A percentile compares a stretch with the other conserved stretches of the same genome.
Evolutionary conservation across 2,797 vertebrate species (phyloP).

Genomic region (Siniperca scherzeri): DNA sequence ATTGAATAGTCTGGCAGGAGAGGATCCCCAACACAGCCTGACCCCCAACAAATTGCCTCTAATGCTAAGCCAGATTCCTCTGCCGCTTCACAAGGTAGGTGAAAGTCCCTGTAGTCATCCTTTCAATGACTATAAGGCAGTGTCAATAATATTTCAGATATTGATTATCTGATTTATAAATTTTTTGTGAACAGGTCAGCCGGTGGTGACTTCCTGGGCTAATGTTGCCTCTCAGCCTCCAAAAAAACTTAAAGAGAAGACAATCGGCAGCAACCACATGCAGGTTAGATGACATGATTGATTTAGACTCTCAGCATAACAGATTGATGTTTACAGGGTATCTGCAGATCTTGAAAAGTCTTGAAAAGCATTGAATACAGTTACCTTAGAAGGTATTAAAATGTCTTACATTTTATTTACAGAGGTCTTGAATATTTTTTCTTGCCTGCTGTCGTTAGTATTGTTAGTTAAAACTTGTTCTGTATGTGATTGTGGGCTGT

Average conservation of each 20-base stretch:
- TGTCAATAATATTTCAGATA: neutral
- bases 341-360: neutral
- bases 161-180: neutral
- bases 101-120: neutral
- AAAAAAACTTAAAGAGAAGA: slow-evolving; percentile 80
- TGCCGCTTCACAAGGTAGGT: slow-evolving; percentile 63
- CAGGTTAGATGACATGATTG: slow-evolving; percentile 69
- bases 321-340: neutral
- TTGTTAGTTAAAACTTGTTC: neutral
- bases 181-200: slow-evolving; percentile 53
- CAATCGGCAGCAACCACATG: slow-evolving; percentile 53
- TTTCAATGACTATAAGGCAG: neutral
- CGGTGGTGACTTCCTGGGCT: slow-evolving; percentile 85
- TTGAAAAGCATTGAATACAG: neutral
- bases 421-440: no score
- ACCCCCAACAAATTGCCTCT: slow-evolving; percentile 29
- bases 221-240: slow-evolving; percentile 88
- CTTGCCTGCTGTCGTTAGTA: neutral
- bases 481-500: neutral
- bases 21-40: slow-evolving; percentile 41
- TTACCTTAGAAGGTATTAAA: no score
- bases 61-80: slow-evolving; percentile 25
- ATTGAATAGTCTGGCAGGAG: slow-evolving; percentile 56
- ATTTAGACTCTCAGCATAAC: neutral
- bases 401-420: no score